Conservation (phyloP, 2,888 invertebrate species). For the Campaea margaritaria region DNA sequence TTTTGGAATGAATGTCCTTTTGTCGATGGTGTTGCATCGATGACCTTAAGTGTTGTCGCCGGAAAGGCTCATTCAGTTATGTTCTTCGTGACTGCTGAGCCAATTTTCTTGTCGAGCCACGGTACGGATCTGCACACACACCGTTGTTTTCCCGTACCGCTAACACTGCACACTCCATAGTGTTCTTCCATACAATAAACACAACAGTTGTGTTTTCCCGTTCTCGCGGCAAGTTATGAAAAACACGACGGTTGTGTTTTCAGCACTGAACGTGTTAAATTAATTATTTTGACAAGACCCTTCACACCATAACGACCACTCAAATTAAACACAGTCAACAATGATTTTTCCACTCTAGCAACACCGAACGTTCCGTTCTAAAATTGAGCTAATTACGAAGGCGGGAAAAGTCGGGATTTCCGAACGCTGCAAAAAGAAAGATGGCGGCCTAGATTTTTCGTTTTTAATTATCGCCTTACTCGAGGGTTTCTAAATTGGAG, state of each 20-base stretch:
- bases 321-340: slow-evolving; percentile 31
- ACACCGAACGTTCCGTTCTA: slow-evolving; percentile 60
- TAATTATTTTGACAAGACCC: slow-evolving; percentile 5
- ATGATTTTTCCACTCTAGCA: slow-evolving; percentile 56
- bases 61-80: too few relatives aligned
- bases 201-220: too few relatives aligned
- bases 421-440: slow-evolving; percentile 61
- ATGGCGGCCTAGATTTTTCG: slow-evolving; percentile 59
- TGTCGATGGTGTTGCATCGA: background rate
- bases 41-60: too few relatives aligned
- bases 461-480: slow-evolving; percentile 65
- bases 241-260: too few relatives aligned
- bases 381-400: slow-evolving; percentile 75
- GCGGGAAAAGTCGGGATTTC: slow-evolving; percentile 59
- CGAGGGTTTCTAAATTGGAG: slow-evolving; percentile 53
- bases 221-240: too few relatives aligned
- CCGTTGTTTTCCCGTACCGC: too few relatives aligned
- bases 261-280: too few relatives aligned
- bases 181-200: too few relatives aligned
- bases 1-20: background rate
- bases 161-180: too few relatives aligned
- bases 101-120: too few relatives aligned
- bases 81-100: too few relatives aligned
- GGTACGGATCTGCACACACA: too few relatives aligned
- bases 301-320: slow-evolving; percentile 41